These are phyloP conservation scores for Pentalonia nigronervosa DNA, from an alignment of 1,140 invertebrate species.

Conservation along the genomic window DNA sequence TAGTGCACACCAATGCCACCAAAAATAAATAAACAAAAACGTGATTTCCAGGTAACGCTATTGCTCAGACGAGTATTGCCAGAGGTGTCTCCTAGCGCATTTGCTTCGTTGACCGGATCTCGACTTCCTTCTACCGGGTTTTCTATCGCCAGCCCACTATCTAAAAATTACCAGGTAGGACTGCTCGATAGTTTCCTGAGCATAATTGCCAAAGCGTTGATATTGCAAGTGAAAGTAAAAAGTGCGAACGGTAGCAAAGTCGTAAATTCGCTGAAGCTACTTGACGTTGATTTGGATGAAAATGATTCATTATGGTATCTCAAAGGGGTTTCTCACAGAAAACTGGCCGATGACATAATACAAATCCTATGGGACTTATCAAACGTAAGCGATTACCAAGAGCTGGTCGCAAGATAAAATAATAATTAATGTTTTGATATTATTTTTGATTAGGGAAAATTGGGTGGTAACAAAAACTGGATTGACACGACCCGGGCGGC, in stretches of 20 bases:
- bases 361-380: slow-evolving; percentile 90
- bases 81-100: slow-evolving; percentile 75
- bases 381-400: slow-evolving; percentile 70
- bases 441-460: slow-evolving; percentile 74
- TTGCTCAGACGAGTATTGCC: slow-evolving; percentile 83
- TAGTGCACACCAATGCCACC: neutral
- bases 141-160: slow-evolving; percentile 70
- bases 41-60: slow-evolving; percentile 72
- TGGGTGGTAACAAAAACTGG: slow-evolving; percentile 80
- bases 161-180: slow-evolving; percentile 65
- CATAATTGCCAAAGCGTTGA: slow-evolving; percentile 85
- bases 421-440: neutral
- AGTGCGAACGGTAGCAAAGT: slow-evolving; percentile 71
- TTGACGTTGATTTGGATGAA: slow-evolving; percentile 68
- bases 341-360: slow-evolving; percentile 88
- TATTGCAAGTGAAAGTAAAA: slow-evolving; percentile 87
- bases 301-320: slow-evolving; percentile 83
- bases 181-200: slow-evolving; percentile 86
- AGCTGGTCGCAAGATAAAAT: neutral
- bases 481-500: slow-evolving; percentile 85
- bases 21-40: neutral
- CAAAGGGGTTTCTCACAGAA: slow-evolving; percentile 79
- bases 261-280: slow-evolving; percentile 70
- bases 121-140: slow-evolving; percentile 79
- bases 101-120: slow-evolving; percentile 75